A percentile compares a stretch with the other conserved stretches of the same genome.
Evolutionary conservation across 2,113 vertebrate species (phyloP).

Genomic region (Cricetomys ansorgei): DNA sequence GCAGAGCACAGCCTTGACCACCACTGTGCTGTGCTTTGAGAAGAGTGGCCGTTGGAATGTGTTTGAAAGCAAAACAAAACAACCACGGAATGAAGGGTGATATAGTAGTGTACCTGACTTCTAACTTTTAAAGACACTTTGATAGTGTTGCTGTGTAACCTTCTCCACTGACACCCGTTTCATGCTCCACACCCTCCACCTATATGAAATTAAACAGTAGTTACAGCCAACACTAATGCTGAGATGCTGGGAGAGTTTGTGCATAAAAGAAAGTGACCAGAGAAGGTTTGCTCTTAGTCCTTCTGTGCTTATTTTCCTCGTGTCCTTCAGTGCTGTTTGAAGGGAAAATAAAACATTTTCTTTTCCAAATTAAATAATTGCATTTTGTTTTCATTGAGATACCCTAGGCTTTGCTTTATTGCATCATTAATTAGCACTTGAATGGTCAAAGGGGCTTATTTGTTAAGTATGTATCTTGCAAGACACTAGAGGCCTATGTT

Average conservation of each 20-base stretch:
- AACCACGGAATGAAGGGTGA: background rate
- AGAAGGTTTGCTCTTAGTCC: background rate
- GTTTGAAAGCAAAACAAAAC: background rate
- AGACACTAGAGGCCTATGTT: conserved; percentile 52
- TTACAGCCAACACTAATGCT: background rate
- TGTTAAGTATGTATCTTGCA: conserved; percentile 61
- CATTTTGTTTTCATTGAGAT: conserved; percentile 66
- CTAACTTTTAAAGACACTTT: conserved; percentile 7
- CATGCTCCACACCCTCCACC: background rate
- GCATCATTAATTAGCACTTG: conserved; percentile 67
- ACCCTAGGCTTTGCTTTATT: conserved; percentile 71
- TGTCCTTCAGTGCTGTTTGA: conserved; percentile 36
- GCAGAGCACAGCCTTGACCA: background rate
- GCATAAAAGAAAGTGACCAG: conserved; percentile 9
- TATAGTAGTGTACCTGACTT: background rate
- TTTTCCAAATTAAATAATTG: conserved; percentile 72
- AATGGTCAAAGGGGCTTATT: conserved; percentile 64
- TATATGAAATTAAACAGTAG: background rate
- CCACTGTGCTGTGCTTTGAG: background rate
- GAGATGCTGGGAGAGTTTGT: background rate
- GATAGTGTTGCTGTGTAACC: background rate
- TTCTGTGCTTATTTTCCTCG: conserved; percentile 8
- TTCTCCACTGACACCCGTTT: background rate
- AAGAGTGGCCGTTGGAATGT: background rate
- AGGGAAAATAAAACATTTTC: conserved; percentile 61